Evolutionary conservation across 2,888 invertebrate species (phyloP).

Genomic region (Coremacera marginata): DNA sequence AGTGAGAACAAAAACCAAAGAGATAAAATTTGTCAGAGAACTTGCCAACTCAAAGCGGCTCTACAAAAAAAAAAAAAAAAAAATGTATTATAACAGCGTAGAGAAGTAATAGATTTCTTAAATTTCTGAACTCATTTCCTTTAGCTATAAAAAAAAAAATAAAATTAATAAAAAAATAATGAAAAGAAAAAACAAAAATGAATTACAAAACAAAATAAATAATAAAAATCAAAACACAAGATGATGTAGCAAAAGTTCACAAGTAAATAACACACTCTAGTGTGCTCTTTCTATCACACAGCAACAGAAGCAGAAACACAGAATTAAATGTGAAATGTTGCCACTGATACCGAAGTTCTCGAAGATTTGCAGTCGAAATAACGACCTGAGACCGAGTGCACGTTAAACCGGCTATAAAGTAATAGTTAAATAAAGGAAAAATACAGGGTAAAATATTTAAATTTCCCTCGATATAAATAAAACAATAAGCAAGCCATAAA

Average conservation of each 20-base stretch:
- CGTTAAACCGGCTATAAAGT: neutral
- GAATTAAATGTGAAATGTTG: neutral
- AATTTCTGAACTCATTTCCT: neutral
- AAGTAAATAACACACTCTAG: neutral
- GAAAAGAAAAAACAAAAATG: neutral
- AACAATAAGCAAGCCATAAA: neutral
- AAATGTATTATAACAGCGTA: no score
- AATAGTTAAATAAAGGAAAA: neutral
- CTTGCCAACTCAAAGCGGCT: no score
- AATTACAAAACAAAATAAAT: neutral
- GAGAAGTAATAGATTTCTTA: no score
- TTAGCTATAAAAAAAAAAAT: neutral
- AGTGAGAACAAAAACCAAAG: no score
- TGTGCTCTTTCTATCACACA: slow-evolving; percentile 8
- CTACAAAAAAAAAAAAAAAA: no score
- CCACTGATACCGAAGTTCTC: neutral
- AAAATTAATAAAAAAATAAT: slow-evolving; percentile 1
- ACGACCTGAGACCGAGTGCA: neutral
- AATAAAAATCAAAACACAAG: neutral
- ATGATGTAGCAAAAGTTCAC: slow-evolving; percentile 2
- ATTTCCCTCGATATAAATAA: neutral
- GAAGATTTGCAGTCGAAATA: slow-evolving; percentile 12
- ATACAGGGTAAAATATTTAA: neutral
- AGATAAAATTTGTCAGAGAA: no score
- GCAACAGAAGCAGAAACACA: neutral